These are phyloP conservation scores for Porites cylindrica DNA, from an alignment of 92 coral and sea anemone species.

Conservation along the genomic window DNA sequence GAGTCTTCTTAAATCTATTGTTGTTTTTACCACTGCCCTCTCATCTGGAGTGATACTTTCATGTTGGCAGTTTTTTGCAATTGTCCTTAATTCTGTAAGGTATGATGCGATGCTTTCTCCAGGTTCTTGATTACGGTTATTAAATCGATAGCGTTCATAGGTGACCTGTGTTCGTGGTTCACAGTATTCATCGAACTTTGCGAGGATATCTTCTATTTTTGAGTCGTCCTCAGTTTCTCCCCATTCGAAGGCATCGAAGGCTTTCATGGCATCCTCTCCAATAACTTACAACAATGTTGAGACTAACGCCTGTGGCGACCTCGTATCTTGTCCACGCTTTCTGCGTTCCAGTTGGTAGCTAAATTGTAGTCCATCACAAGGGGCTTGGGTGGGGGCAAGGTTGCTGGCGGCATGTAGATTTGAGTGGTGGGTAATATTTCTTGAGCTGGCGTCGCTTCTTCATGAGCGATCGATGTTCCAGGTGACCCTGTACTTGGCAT, in stretches of 20 bases:
- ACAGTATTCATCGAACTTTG: constrained; percentile 44
- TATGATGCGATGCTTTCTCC: constrained; percentile 65
- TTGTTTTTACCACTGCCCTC: constrained; percentile 6
- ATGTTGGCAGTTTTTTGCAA: too few species aligned
- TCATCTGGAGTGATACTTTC: too few species aligned
- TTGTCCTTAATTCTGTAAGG: not conserved
- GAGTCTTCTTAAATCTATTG: not conserved
- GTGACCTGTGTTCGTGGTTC: constrained; percentile 64
- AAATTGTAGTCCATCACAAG: constrained; percentile 2
- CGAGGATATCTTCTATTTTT: constrained; percentile 40
- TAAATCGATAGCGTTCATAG: constrained; percentile 75
- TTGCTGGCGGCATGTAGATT: not conserved
- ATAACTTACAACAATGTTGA: constrained; percentile 43
- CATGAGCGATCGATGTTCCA: too few species aligned
- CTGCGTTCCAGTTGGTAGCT: constrained; percentile 5
- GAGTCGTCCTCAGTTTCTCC: constrained; percentile 48
- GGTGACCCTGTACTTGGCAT: not conserved
- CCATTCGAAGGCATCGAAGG: constrained; percentile 50
- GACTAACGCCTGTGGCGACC: constrained; percentile 42
- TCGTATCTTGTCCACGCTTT: constrained; percentile 23
- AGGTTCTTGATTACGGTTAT: constrained; percentile 68
- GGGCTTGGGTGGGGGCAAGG: not conserved
- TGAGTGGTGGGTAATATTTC: not conserved
- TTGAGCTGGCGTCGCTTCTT: not conserved
- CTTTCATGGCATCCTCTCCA: constrained; percentile 60